Percentiles rank a stretch among this genome's conserved stretches.
Conservation (phyloP, 2,797 vertebrate genomes). For the Columba guinea region DNA sequence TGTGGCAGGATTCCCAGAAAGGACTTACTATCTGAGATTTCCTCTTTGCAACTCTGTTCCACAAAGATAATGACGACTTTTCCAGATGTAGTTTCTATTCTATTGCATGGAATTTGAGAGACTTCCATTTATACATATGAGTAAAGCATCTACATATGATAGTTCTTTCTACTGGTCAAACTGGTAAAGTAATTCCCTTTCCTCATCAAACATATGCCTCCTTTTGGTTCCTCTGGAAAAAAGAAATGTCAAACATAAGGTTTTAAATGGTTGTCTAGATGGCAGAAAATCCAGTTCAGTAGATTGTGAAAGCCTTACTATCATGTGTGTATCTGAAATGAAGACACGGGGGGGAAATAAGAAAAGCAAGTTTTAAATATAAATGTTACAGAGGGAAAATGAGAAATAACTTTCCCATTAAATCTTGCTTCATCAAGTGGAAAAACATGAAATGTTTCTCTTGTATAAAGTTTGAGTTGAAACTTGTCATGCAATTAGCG, state of each 20-base stretch:
- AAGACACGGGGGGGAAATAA: not conserved
- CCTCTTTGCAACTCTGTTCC: not conserved
- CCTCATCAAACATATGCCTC: not conserved
- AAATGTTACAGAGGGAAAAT: not conserved
- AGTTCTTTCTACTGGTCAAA: not conserved
- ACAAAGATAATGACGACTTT: not conserved
- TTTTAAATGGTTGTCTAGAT: not conserved
- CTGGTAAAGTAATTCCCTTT: not conserved
- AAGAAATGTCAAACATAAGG: not conserved
- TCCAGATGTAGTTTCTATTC: not conserved
- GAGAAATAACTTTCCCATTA: not conserved
- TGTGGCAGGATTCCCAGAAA: slow-evolving; percentile 13
- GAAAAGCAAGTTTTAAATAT: not conserved
- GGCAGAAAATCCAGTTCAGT: not conserved
- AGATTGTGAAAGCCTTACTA: not conserved
- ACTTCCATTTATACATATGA: not conserved
- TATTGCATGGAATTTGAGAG: not conserved
- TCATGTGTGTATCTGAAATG: not conserved
- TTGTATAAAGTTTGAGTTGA: slow-evolving; percentile 14
- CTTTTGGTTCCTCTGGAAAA: not conserved
- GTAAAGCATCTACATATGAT: not conserved
- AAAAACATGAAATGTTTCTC: not conserved
- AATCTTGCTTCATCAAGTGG: not conserved
- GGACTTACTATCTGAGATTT: not conserved
- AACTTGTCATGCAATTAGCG: slow-evolving; percentile 41